Base-by-base conservation (phyloP, 1,140 invertebrate genomes). In the Cyclargus thomasi region DNA sequence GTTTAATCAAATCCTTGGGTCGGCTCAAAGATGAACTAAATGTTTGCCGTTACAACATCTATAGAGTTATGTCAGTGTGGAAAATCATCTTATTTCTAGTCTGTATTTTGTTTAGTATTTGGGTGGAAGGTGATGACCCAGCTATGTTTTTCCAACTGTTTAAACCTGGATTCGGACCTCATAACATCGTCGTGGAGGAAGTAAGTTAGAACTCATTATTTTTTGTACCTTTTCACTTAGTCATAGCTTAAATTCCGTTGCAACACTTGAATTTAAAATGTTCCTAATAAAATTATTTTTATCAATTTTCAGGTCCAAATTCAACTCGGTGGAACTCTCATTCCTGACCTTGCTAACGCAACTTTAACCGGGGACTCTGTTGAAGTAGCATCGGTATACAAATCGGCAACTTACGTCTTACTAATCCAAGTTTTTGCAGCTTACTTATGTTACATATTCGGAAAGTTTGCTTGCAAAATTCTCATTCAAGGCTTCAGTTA, bases 401-500 rank as follows among this genome's bases (percentile, higher is more conserved):
- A 94, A 78, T 95, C 95, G 0, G 93, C 95, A 0, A 91, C 96
- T 23, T 96, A 96, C 78, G 94, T 97, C 0, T 83, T 97, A 35
- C 81, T 98, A 1, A 93, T 97, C 62, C 96, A 97, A 86, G 94
- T 98, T 62, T 91, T 95, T 64, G 94, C 96, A 5, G 94, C 97
- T 5, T 97, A 97, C 81, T 91, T 97, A 29, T 96, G 95, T 75
- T 99, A 98, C 78, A 95, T 98, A 74, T 97, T 98, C 75, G 97
- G 96, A 71, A 98, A 98, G 91, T 98, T 98, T 78, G 96, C 97
- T 17, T 99, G 97, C 91, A 98, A 98, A 91, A 98, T 99, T 77
- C 93, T 98, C 70, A 98, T 99, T 68, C 98, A 99, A 90, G 96
- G 96, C 29, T 98, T 99, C 91, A 98, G 97, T 82, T 99, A 98